Base-by-base conservation (phyloP, 2,888 invertebrate species). In the Tanypteryx hageni region DNA sequence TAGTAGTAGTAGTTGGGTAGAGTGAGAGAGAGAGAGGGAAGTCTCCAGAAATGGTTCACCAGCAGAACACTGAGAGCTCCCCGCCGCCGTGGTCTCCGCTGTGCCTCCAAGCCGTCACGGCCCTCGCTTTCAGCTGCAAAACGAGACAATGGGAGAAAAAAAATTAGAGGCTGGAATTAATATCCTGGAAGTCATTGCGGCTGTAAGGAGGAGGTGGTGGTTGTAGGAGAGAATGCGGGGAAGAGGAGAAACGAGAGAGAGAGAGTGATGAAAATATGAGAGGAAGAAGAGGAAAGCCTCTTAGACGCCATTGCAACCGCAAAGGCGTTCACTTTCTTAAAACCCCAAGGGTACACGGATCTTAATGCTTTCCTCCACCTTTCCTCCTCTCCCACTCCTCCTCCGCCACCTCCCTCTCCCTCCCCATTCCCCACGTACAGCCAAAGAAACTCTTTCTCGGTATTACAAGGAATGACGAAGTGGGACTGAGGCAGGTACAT, bases 41-140 rank as follows among this genome's bases (percentile, higher is more conserved):
- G 22, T 61, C 92, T 31, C 81, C 89, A 56, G 89, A 81, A 58
- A 13, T 22, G 31, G 81, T 92, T 97, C 97, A 97, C 97, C 97
- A 97, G 95, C 97, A 97, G 95, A 97, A 97, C 93, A 97, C 97
- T 94, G 97, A 97, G 93, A 97, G 96, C 95, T 97, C 97, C 91
- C 97, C 97, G 92, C 97, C 97, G 94, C 97, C 96, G 95, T 97
- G 96, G 94, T 96, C 96, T 93, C 96, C 96, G 94, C 96, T 96
- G 94, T 96, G 96, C 94, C 97, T 96, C 97, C 97, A 97, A 94
- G 97, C 96, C 92, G 97, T 97, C 94, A 97, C 97, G 89, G 97
- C 97, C 94, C 97, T 96, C 94, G 97, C 97, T 95, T 97, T 97
- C 95, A 97, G 95, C 97, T 97, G 96, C 22, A 96, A 96, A 93